Conservation (phyloP, 2,797 vertebrate genomes). For the Urocyon cinereoargenteus region DNA sequence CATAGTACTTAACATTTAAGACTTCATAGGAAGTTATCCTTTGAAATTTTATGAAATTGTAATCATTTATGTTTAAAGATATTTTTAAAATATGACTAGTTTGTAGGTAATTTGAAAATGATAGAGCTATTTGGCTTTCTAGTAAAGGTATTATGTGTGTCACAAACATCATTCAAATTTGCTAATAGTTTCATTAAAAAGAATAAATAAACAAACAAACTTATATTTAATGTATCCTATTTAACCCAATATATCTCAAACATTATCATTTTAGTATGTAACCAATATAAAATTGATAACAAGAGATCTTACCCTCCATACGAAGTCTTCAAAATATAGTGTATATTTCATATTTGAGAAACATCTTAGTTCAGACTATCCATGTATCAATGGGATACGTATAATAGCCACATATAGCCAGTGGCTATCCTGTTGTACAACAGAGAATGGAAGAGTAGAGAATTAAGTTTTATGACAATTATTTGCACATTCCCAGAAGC, state of each 20-base stretch:
- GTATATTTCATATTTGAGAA: background rate
- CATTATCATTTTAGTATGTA: background rate
- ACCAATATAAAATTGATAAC: background rate
- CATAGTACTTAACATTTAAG: background rate
- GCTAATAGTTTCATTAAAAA: background rate
- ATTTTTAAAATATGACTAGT: background rate
- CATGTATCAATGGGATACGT: background rate
- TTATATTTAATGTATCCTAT: background rate
- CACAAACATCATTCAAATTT: background rate
- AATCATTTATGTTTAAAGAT: background rate
- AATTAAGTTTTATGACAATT: background rate
- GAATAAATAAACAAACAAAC: background rate
- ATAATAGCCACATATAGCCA: background rate
- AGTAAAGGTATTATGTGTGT: background rate
- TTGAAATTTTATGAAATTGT: conserved; percentile 8
- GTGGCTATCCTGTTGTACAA: background rate
- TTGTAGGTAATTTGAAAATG: background rate
- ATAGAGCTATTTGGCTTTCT: background rate
- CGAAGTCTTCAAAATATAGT: background rate
- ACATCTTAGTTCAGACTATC: background rate
- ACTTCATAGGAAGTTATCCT: background rate
- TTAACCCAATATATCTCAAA: background rate
- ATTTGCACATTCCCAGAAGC: background rate
- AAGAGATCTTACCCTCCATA: background rate
- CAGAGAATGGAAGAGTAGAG: background rate